Base-by-base conservation (phyloP, 2,797 vertebrate species). In the Parambassis ranga region DNA sequence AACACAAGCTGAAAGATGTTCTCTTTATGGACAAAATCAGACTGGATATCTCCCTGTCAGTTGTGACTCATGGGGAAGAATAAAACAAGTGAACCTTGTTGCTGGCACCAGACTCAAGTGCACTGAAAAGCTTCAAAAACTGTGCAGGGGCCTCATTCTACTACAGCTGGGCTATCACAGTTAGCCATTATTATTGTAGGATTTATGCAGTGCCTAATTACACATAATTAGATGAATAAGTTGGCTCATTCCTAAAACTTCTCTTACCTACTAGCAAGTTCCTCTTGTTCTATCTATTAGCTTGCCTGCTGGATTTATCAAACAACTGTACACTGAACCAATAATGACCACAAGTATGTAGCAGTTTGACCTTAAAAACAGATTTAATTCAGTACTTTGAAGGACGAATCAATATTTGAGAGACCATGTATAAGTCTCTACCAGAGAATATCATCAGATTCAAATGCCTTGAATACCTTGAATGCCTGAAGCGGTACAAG, bases 121-220 rank as follows among this genome's bases (percentile, higher is more conserved):
- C n/a, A n/a, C n/a, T n/a, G n/a, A n/a, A n/a, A n/a, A n/a, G n/a
- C 43, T 43, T 57, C 7, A 42, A 59, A 71, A 36, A 44, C 68
- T 51, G 48, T 64, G 52, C 61, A 69, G 37, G 44, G 41, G 56
- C 41, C 33, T 73, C 55, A 58, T 42, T 32, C 32, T 14, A 23
- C 60, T 65, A 61, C 63, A 83, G 71, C 66, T 77, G 66, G 32
- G 42, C 24, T 47, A 33, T 66, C 39, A 67, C 75, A 79, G 87
- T 86, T 62, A 83, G 46, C 41, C 18, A 14, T 65, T 69, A 81
- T 83, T 82, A 85, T 55, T 59, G 31, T 24, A 48, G 53, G 76
- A 80, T 89, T 79, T 77, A 84, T 44, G 79, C 68, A 79, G 51
- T 32, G 18, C 31, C 49, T 85, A 85, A 89, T 82, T 78, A 72